These are phyloP conservation scores for Thera britannica DNA, from an alignment of 2,888 invertebrate species.

Conservation along the genomic window DNA sequence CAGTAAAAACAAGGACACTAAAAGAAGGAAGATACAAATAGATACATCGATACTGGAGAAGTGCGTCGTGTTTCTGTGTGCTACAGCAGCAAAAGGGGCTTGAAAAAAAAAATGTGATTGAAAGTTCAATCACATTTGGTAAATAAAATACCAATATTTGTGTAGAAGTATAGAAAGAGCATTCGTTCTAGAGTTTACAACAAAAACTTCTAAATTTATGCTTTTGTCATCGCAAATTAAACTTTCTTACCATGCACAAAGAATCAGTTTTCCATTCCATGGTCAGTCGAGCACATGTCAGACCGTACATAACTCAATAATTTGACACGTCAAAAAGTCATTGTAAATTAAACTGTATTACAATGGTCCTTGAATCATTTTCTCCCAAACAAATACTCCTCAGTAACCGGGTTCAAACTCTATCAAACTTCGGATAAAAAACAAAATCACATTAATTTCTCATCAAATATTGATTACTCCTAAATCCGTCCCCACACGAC, in stretches of 20 bases:
- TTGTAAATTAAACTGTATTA: neutral
- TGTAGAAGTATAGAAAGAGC: too few relatives aligned
- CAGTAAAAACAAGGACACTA: too few relatives aligned
- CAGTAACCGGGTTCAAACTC: neutral
- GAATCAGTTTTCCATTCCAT: neutral
- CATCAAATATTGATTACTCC: slow-evolving; percentile 30
- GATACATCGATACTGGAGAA: too few relatives aligned
- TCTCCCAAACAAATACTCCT: neutral
- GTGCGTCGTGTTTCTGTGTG: too few relatives aligned
- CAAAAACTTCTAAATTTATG: too few relatives aligned
- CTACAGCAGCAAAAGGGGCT: too few relatives aligned
- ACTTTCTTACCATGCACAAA: neutral
- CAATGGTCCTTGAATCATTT: neutral
- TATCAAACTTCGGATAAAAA: slow-evolving; percentile 9
- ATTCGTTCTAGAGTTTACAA: too few relatives aligned
- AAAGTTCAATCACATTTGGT: too few relatives aligned
- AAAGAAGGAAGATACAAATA: too few relatives aligned
- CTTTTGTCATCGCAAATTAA: neutral
- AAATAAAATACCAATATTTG: too few relatives aligned
- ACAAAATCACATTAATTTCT: slow-evolving; percentile 26
- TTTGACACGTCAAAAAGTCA: neutral
- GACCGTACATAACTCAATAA: neutral
- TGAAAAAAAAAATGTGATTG: too few relatives aligned
- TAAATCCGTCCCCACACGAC: slow-evolving; percentile 23
- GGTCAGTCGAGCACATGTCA: neutral